Percentiles rank a stretch among this genome's conserved stretches.
phyloP scores from a whole-genome alignment of 2,113 vertebrate genomes.

The Sprattus sprattus region DNA sequence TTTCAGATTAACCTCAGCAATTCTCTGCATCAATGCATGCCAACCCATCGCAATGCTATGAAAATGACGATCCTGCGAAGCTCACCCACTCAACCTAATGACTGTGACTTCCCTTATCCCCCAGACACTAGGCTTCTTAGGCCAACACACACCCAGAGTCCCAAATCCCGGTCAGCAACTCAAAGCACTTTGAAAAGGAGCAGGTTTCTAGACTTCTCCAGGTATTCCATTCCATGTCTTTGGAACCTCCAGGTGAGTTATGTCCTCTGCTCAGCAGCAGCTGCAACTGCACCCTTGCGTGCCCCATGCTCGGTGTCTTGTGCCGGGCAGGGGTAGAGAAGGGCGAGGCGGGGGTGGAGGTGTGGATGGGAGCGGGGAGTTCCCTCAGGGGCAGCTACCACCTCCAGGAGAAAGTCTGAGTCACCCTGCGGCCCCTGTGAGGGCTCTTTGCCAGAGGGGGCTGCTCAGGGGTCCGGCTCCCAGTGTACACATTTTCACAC shows the following conservation, averaged over 20 bases:
- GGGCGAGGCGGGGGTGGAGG: conserved; percentile 10
- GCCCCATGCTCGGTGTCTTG: background rate
- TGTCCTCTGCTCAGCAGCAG: background rate
- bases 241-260: background rate
- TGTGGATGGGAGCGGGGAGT: conserved; percentile 33
- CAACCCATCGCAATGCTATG: background rate
- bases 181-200: background rate
- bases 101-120: background rate
- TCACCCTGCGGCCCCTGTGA: conserved; percentile 54
- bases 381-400: conserved; percentile 47
- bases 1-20: conserved; percentile 56
- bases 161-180: background rate
- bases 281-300: background rate
- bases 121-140: background rate
- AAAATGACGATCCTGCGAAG: background rate
- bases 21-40: background rate
- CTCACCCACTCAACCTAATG: background rate
- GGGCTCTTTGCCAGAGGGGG: conserved; percentile 46
- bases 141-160: background rate
- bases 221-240: background rate
- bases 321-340: background rate
- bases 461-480: conserved; percentile 37
- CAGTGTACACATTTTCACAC: conserved; percentile 70
- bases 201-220: background rate
- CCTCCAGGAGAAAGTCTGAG: conserved; percentile 65